phyloP scores from a whole-genome alignment of 2,113 vertebrate genomes.

The Amblyornis subalaris region DNA sequence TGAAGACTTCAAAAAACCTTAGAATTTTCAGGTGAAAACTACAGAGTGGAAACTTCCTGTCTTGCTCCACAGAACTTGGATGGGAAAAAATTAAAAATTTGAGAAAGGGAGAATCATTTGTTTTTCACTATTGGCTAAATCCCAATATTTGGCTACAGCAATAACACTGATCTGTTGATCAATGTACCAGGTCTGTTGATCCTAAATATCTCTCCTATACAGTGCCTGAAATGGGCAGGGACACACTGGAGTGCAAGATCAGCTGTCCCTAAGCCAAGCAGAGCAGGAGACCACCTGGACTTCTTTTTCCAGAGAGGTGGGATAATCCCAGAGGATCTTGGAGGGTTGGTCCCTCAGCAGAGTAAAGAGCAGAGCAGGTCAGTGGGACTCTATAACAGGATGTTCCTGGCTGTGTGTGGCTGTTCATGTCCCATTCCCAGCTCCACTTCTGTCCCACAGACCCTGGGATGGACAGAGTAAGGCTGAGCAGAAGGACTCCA shows the following conservation, averaged over 20 bases:
- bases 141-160: background rate
- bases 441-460: background rate
- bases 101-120: background rate
- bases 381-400: background rate
- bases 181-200: background rate
- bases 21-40: background rate
- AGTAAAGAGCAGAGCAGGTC: background rate
- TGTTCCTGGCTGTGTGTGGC: background rate
- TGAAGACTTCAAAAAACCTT: background rate
- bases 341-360: background rate
- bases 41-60: background rate
- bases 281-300: background rate
- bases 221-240: background rate
- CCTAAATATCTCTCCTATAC: background rate
- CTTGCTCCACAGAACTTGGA: background rate
- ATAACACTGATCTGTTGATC: background rate
- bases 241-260: background rate
- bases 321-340: background rate
- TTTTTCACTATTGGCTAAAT: background rate
- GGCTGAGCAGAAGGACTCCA: background rate
- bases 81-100: background rate
- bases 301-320: background rate
- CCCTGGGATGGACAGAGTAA: background rate
- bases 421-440: background rate
- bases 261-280: background rate